Percentiles rank a stretch among this genome's conserved stretches.
phyloP scores from a whole-genome alignment of 2,888 invertebrate species.

The Aphelenchoides bicaudatus region DNA sequence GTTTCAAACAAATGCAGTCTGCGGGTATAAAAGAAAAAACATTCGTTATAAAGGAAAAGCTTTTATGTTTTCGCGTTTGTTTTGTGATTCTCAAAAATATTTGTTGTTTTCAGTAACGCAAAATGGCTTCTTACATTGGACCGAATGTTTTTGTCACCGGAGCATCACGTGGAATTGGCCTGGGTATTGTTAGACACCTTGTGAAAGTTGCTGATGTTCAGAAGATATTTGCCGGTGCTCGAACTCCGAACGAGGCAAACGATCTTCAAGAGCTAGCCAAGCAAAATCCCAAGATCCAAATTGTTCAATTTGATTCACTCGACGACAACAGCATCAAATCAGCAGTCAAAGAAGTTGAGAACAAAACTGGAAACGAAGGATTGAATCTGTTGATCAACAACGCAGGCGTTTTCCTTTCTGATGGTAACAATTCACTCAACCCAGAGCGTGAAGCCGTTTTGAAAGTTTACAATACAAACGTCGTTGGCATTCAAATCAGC shows the following conservation, averaged over 20 bases:
- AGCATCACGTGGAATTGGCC: slow-evolving; percentile 81
- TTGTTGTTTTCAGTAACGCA: no score
- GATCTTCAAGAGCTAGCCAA: slow-evolving; percentile 26
- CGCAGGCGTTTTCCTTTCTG: slow-evolving; percentile 74
- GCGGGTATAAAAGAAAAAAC: no score
- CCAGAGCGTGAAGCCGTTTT: slow-evolving; percentile 17
- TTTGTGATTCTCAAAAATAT: neutral
- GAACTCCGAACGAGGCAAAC: slow-evolving; percentile 69
- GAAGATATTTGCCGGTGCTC: slow-evolving; percentile 77
- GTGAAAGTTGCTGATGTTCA: slow-evolving; percentile 66
- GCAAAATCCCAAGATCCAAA: slow-evolving; percentile 24
- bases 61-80: no score
- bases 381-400: slow-evolving; percentile 83
- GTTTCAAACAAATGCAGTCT: no score
- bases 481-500: slow-evolving; percentile 17
- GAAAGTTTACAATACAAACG: slow-evolving; percentile 21
- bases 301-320: slow-evolving; percentile 31
- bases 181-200: slow-evolving; percentile 72
- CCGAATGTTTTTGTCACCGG: slow-evolving; percentile 76
- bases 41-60: no score
- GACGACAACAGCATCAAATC: slow-evolving; percentile 29
- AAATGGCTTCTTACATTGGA: slow-evolving; percentile 24
- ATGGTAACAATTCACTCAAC: slow-evolving; percentile 16
- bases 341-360: slow-evolving; percentile 24
- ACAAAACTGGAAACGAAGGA: slow-evolving; percentile 69